Evolutionary conservation across 2,888 invertebrate genomes (phyloP).

Genomic region (Ephialtes manifestator): DNA sequence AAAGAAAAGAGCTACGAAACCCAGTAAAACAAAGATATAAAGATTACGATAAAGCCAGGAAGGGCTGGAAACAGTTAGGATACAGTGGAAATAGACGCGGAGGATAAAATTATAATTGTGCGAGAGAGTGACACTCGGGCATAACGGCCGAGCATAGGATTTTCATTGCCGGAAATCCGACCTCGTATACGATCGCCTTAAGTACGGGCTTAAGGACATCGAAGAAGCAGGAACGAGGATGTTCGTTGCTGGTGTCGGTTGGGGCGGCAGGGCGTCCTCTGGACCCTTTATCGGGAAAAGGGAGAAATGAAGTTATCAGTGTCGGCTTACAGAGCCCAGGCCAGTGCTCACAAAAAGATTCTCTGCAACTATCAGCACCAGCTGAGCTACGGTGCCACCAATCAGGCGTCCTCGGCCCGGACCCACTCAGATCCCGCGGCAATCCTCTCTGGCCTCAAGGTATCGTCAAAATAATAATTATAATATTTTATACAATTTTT

Average conservation of each 20-base stretch:
- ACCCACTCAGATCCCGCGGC: conserved; percentile 87
- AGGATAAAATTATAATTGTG: conserved; percentile 36
- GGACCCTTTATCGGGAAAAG: conserved; percentile 79
- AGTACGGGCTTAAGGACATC: conserved; percentile 73
- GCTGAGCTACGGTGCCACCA: conserved; percentile 89
- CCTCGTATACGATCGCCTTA: conserved; percentile 64
- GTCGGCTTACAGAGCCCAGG: conserved; percentile 95
- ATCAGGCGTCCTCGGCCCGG: conserved; percentile 83
- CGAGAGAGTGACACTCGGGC: conserved; percentile 37
- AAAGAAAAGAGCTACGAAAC: conserved; percentile 2
- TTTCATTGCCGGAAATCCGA: conserved; percentile 58
- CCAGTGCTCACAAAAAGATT: conserved; percentile 95
- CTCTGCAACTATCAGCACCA: conserved; percentile 92
- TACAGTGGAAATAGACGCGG: background rate
- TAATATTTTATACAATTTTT: background rate
- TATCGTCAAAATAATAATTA: conserved; percentile 79
- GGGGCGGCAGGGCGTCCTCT: conserved; percentile 75
- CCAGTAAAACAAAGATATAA: conserved; percentile 44
- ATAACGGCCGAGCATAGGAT: conserved; percentile 56
- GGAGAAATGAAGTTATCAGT: conserved; percentile 94
- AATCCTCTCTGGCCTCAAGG: conserved; percentile 87
- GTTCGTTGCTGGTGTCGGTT: conserved; percentile 73
- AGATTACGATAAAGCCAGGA: conserved; percentile 35
- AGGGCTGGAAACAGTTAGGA: background rate
- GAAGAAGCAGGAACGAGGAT: conserved; percentile 73